These are phyloP conservation scores for Caenorhabditis sp. DNA, from an alignment of 2,888 invertebrate genomes.

Conservation along the genomic window DNA sequence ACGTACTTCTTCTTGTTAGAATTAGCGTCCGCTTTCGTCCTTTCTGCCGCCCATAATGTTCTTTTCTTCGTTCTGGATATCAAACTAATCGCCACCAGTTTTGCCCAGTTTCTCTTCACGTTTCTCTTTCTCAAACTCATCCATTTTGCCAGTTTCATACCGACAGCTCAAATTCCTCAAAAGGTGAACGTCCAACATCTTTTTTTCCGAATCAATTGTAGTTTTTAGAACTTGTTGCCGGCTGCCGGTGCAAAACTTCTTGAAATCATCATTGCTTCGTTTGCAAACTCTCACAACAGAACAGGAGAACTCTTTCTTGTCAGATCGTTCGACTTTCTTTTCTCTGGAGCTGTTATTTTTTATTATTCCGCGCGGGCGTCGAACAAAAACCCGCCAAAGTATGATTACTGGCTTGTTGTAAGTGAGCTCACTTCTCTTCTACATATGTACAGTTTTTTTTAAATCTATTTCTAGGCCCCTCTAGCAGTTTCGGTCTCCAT, in stretches of 20 bases:
- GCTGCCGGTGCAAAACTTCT: slow-evolving; percentile 69
- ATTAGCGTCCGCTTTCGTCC: slow-evolving; percentile 71
- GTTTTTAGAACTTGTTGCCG: slow-evolving; percentile 36
- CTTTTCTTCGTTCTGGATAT: slow-evolving; percentile 75
- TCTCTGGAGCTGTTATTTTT: slow-evolving; percentile 8
- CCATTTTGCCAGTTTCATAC: slow-evolving; percentile 44
- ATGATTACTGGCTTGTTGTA: slow-evolving; percentile 31
- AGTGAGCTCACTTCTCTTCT: no score
- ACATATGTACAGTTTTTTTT: no score
- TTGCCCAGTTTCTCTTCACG: slow-evolving; percentile 71
- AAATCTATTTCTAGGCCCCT: slow-evolving; percentile 62
- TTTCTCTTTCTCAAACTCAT: slow-evolving; percentile 63
- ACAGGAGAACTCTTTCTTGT: slow-evolving; percentile 75
- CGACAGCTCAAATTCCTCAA: slow-evolving; percentile 18
- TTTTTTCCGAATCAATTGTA: neutral
- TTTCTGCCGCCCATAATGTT: slow-evolving; percentile 77
- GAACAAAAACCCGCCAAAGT: neutral
- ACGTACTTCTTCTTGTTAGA: slow-evolving; percentile 64
- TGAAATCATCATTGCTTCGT: slow-evolving; percentile 64
- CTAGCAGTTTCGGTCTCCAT: slow-evolving; percentile 72
- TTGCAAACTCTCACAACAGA: slow-evolving; percentile 74
- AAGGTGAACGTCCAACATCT: slow-evolving; percentile 7
- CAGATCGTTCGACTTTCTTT: slow-evolving; percentile 25
- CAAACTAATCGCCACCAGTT: slow-evolving; percentile 71
- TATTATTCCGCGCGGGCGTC: slow-evolving; percentile 19